phyloP scores from a whole-genome alignment of 1,140 invertebrate genomes.

The Dendrolimus kikuchii region DNA sequence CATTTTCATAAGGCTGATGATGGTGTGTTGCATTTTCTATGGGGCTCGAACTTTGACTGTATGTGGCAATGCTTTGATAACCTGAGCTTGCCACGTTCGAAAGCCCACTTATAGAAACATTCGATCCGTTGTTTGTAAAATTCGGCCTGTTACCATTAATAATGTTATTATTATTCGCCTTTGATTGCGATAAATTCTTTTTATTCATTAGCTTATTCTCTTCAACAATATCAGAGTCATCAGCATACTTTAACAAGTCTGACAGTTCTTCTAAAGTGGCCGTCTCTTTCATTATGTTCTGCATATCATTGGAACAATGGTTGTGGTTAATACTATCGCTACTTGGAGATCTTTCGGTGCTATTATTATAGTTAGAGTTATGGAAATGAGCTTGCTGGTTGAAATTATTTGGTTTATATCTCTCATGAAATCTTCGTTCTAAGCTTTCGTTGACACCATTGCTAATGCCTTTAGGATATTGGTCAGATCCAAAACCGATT shows the following conservation, averaged over 20 bases:
- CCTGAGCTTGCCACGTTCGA: slow-evolving; percentile 90
- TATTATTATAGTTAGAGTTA: slow-evolving; percentile 51
- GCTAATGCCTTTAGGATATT: slow-evolving; percentile 61
- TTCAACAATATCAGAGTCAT: slow-evolving; percentile 75
- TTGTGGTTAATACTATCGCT: slow-evolving; percentile 63
- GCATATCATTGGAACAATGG: slow-evolving; percentile 52
- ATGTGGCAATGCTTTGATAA: slow-evolving; percentile 92
- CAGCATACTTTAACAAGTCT: slow-evolving; percentile 79
- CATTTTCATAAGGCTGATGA: slow-evolving; percentile 58
- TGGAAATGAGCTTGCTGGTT: slow-evolving; percentile 51
- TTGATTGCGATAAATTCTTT: slow-evolving; percentile 58
- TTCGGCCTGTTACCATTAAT: slow-evolving; percentile 62
- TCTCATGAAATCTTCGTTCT: slow-evolving; percentile 61
- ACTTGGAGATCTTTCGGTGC: slow-evolving; percentile 53
- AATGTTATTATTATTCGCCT: slow-evolving; percentile 55
- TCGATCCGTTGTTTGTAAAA: slow-evolving; percentile 77
- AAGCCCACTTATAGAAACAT: slow-evolving; percentile 84
- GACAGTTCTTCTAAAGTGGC: slow-evolving; percentile 80
- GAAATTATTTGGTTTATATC: slow-evolving; percentile 62
- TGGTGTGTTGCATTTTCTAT: slow-evolving; percentile 78
- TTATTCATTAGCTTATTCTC: slow-evolving; percentile 66
- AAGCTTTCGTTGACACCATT: slow-evolving; percentile 71
- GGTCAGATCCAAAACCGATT: slow-evolving; percentile 67
- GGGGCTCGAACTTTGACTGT: slow-evolving; percentile 92
- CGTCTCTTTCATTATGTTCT: slow-evolving; percentile 70